Evolutionary conservation across 2,113 vertebrate species (phyloP).

Genomic region (Hypanus sabinus): DNA sequence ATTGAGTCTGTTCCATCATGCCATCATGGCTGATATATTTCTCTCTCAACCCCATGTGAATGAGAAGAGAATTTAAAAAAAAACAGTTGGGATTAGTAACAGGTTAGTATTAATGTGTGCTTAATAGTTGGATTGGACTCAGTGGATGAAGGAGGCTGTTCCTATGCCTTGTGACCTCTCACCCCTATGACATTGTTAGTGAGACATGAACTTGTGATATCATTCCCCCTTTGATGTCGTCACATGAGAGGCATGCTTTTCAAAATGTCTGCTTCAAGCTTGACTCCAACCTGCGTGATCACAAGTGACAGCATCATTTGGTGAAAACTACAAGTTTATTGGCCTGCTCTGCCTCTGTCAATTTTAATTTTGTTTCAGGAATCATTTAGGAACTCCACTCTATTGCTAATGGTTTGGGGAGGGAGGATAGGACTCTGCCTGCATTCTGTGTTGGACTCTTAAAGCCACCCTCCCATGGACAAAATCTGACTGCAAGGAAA

Average conservation of each 20-base stretch:
- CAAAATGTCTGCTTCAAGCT: conserved; percentile 8
- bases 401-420: background rate
- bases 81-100: too few species aligned
- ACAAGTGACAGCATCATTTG: background rate
- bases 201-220: background rate
- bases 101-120: too few species aligned
- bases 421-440: background rate
- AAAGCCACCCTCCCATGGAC: background rate
- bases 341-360: background rate
- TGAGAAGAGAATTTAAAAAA: too few species aligned
- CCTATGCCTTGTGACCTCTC: background rate
- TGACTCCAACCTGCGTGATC: background rate
- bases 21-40: too few species aligned
- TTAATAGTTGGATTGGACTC: background rate
- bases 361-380: background rate
- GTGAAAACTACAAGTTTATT: background rate
- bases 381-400: background rate
- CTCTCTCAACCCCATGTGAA: too few species aligned
- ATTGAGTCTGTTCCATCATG: too few species aligned
- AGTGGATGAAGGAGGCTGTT: background rate
- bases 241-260: conserved; percentile 7
- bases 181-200: background rate
- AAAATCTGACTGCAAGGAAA: background rate
- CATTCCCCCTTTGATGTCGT: conserved; percentile 27
- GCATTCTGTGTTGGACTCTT: background rate